Evolutionary conservation across 2,888 invertebrate species (phyloP).

Genomic region (Trichacis sp.): DNA sequence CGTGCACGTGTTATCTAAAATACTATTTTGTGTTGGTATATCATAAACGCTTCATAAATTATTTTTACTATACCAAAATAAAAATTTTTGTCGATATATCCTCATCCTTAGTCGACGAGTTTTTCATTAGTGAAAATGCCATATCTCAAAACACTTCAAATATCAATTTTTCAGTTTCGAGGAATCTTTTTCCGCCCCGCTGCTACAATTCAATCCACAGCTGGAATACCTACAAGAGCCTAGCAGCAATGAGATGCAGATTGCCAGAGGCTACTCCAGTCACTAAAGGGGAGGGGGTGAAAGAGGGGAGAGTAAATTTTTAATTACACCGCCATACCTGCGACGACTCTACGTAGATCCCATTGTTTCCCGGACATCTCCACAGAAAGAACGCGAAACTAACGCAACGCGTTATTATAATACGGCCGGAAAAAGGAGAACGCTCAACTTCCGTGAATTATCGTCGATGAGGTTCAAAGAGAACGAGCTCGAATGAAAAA

Average conservation of each 20-base stretch:
- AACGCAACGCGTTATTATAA: slow-evolving; percentile 53
- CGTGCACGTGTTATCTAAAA: too few species aligned
- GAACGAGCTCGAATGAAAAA: slow-evolving; percentile 8
- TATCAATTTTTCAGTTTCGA: too few species aligned
- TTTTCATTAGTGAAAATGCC: too few species aligned
- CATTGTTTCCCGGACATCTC: slow-evolving; percentile 58
- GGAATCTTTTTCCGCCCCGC: too few species aligned
- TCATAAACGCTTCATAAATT: too few species aligned
- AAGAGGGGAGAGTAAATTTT: slow-evolving; percentile 65
- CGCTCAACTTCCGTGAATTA: slow-evolving; percentile 26
- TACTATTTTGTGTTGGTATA: too few species aligned
- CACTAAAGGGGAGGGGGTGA: slow-evolving; percentile 34
- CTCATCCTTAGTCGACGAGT: too few species aligned
- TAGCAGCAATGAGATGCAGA: slow-evolving; percentile 69
- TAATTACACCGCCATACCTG: slow-evolving; percentile 66
- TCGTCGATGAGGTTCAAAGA: slow-evolving; percentile 25
- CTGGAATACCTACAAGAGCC: slow-evolving; percentile 29
- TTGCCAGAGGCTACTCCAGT: slow-evolving; percentile 68
- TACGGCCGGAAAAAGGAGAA: slow-evolving; percentile 39
- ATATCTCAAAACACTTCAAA: too few species aligned
- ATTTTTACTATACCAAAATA: too few species aligned
- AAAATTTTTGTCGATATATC: too few species aligned
- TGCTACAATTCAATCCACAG: slow-evolving; percentile 6
- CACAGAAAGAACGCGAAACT: slow-evolving; percentile 49
- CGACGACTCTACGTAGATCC: slow-evolving; percentile 52